phyloP scores from a whole-genome alignment of 1,140 invertebrate species.

The Sinonovacula constricta region DNA sequence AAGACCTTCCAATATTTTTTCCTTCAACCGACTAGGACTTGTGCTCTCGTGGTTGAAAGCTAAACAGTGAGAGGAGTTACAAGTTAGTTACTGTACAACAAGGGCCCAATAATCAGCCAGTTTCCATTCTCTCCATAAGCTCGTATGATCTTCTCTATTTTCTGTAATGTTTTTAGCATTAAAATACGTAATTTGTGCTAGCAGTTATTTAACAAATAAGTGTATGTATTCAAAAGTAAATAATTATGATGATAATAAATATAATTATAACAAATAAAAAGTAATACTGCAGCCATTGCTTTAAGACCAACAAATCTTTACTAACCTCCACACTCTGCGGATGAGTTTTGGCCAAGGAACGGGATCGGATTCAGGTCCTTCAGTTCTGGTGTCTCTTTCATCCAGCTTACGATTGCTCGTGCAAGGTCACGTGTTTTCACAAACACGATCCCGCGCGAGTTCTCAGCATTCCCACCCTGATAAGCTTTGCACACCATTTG shows the following conservation, averaged over 20 bases:
- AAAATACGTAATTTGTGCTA: not conserved
- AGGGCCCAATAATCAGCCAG: too few relatives aligned
- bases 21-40: too few relatives aligned
- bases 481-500: conserved; percentile 51
- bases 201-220: not conserved
- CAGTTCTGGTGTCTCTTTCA: too few relatives aligned
- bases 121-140: too few relatives aligned
- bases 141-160: not conserved
- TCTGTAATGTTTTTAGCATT: not conserved
- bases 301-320: conserved; percentile 49
- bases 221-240: not conserved
- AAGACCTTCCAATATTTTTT: too few relatives aligned
- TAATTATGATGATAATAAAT: conserved; percentile 27
- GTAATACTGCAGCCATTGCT: conserved; percentile 56
- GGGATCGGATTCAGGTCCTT: too few relatives aligned
- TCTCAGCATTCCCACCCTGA: conserved; percentile 22
- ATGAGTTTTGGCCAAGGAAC: too few relatives aligned
- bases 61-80: too few relatives aligned
- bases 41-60: too few relatives aligned
- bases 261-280: conserved; percentile 54
- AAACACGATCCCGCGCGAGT: conserved; percentile 57
- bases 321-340: conserved; percentile 66
- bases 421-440: too few relatives aligned
- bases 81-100: too few relatives aligned
- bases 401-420: too few relatives aligned